Evolutionary conservation across 1,140 invertebrate species (phyloP).

Genomic region (Cyphomyrmex costatus): DNA sequence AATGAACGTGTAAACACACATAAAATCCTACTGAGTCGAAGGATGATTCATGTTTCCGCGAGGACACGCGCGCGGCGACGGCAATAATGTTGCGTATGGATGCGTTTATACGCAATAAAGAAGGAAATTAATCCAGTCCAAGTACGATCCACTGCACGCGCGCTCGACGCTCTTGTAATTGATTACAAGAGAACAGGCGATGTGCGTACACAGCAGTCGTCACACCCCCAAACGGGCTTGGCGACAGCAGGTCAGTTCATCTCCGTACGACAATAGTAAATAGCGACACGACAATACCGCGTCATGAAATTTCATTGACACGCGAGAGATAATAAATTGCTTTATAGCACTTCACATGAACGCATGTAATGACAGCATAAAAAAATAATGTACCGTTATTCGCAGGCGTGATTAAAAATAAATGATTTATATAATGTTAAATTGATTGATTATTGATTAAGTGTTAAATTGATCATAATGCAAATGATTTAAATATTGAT

Average conservation of each 20-base stretch:
- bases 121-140: conserved; percentile 40
- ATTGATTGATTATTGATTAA: not conserved
- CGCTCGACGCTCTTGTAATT: conserved; percentile 28
- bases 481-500: not conserved
- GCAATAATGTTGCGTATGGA: conserved; percentile 9
- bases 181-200: conserved; percentile 69
- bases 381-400: not conserved
- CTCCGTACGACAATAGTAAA: conserved; percentile 29
- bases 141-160: conserved; percentile 3
- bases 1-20: not conserved
- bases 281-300: conserved; percentile 24
- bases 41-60: conserved; percentile 14
- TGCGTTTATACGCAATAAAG: conserved; percentile 23
- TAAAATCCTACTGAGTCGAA: not conserved
- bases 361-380: not conserved
- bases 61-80: not conserved
- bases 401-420: not conserved
- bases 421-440: not conserved
- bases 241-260: conserved; percentile 34
- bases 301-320: conserved; percentile 52
- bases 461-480: not conserved
- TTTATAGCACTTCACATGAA: not conserved
- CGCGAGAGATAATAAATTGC: conserved; percentile 52
- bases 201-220: conserved; percentile 71
- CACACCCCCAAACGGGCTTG: conserved; percentile 59